Conservation (phyloP, 2,113 vertebrate species). For the Leptosomus discolor region DNA sequence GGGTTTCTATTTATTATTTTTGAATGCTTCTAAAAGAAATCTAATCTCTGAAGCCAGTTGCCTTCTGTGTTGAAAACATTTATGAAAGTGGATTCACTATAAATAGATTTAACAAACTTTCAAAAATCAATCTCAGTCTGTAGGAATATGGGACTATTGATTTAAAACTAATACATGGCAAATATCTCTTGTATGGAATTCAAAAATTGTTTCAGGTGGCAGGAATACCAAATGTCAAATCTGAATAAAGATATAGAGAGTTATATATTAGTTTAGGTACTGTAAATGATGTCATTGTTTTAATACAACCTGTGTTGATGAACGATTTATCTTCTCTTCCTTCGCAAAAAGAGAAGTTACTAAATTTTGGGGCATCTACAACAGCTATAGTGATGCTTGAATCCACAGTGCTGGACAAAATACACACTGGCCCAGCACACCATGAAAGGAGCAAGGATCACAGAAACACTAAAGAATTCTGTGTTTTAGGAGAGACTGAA, state of each 20-base stretch:
- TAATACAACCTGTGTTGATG: not conserved
- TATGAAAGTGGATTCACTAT: not conserved
- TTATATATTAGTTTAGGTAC: not conserved
- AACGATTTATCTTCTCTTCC: not conserved
- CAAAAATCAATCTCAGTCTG: not conserved
- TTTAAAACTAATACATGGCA: not conserved
- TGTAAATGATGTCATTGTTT: not conserved
- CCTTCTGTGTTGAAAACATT: not conserved
- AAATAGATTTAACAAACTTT: not conserved
- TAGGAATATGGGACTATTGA: not conserved
- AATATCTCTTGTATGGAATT: not conserved
- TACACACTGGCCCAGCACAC: not conserved
- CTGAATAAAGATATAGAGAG: not conserved
- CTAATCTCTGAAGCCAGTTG: not conserved
- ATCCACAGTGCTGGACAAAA: not conserved
- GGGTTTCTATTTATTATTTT: not conserved
- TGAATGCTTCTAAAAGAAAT: not conserved
- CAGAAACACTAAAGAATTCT: not conserved
- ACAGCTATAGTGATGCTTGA: not conserved
- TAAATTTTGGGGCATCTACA: not conserved
- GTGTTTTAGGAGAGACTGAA: not conserved
- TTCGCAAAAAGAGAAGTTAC: not conserved
- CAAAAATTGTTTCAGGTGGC: not conserved
- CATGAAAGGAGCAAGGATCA: not conserved
- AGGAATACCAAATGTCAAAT: not conserved